phyloP scores from a whole-genome alignment of 2,113 vertebrate genomes.

The Lanius ludovicianus region DNA sequence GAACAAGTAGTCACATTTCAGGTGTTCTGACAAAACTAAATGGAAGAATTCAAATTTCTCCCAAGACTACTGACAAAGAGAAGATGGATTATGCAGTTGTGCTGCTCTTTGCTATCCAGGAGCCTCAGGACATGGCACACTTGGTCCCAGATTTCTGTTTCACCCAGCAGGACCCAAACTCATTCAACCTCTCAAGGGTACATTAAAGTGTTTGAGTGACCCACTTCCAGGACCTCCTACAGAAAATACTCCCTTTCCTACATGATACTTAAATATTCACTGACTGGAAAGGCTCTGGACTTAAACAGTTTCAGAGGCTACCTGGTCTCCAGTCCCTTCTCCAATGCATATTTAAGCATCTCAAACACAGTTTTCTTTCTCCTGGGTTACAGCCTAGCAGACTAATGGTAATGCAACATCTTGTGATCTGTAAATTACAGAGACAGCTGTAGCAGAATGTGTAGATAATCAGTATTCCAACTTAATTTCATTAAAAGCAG shows the following conservation, averaged over 20 bases:
- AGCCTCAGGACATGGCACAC: not conserved
- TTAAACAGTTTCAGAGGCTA: not conserved
- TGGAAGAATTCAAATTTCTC: not conserved
- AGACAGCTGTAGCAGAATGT: constrained; percentile 1
- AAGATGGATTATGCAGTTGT: not conserved
- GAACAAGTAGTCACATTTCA: not conserved
- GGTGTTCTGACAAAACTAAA: not conserved
- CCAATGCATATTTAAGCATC: constrained; percentile 40
- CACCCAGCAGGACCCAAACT: not conserved
- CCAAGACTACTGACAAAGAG: not conserved
- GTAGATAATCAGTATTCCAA: constrained; percentile 19
- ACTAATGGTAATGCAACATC: not conserved
- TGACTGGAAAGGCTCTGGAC: not conserved
- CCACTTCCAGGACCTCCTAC: constrained; percentile 10
- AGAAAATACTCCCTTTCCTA: not conserved
- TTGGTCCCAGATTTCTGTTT: not conserved
- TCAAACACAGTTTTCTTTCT: not conserved
- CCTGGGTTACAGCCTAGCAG: not conserved
- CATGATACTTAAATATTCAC: constrained; percentile 32
- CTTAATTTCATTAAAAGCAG: constrained; percentile 38
- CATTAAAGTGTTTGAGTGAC: not conserved
- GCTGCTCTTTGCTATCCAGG: not conserved
- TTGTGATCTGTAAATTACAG: constrained; percentile 30
- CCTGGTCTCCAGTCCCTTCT: constrained; percentile 13
- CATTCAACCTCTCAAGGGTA: not conserved